Evolutionary conservation across 2,113 vertebrate genomes (phyloP).

Genomic region (Scartelaos histophorus): DNA sequence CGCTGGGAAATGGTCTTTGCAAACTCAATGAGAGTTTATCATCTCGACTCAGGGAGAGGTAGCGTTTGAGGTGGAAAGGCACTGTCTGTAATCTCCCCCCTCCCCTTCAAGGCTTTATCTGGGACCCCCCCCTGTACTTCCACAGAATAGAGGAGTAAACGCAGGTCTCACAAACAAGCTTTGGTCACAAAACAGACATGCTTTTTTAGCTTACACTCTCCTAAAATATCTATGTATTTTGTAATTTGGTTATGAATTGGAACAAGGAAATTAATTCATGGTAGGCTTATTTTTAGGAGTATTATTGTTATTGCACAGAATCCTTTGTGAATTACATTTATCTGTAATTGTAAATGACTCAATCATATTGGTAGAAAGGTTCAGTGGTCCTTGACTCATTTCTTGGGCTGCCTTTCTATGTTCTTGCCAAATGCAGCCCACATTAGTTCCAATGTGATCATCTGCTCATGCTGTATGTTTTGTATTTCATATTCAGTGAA

Average conservation of each 20-base stretch:
- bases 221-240: conserved; percentile 1
- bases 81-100: conserved; percentile 51
- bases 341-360: no score
- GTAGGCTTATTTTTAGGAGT: no score
- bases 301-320: no score
- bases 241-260: background rate
- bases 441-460: no score
- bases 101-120: conserved; percentile 50
- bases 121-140: conserved; percentile 31
- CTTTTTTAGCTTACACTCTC: background rate
- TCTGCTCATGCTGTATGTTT: no score
- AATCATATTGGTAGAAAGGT: no score
- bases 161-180: conserved; percentile 41
- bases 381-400: no score
- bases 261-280: background rate
- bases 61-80: conserved; percentile 54
- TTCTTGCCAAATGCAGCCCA: no score
- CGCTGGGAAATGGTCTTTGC: conserved; percentile 70
- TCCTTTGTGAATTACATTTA: no score
- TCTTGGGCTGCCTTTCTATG: no score
- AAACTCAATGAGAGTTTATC: conserved; percentile 72
- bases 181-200: conserved; percentile 22
- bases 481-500: no score
- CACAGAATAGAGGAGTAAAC: conserved; percentile 23
- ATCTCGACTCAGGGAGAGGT: conserved; percentile 54